Evolutionary conservation across 2,113 vertebrate genomes (phyloP), one percentile per base, ranked within the genome.

Genomic region (Heloderma charlesbogerti): DNA sequence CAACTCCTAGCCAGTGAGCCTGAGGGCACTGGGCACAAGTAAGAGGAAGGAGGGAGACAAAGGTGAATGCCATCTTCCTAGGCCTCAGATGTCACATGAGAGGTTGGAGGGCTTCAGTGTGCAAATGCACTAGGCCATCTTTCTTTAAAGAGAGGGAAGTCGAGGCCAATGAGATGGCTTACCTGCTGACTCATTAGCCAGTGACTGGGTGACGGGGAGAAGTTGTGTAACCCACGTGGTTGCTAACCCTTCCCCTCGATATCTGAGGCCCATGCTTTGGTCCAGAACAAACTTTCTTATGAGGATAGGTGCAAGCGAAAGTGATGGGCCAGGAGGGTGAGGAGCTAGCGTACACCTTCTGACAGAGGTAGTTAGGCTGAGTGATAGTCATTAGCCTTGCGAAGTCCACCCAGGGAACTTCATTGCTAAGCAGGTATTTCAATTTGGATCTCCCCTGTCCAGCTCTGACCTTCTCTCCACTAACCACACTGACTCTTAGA

Each of bases 401-500:
- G 27, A 51, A n/a, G 18, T 34, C 54, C 48, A 54, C 29, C 12
- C 43, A 48, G 25, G 45, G 13, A 86, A 86, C 29, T 60, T 37
- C 20, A 22, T 22, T 51, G 10, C 3, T 71, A 45, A 86, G 66
- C 67, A 72, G 34, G 48, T 48, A 57, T 74, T 86, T 54, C 9
- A 72, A n/a, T 18, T 4, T 2, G 27, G 1, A n/a, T 54, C 34
- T 54, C 8, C 45, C 25, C 81, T 83, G 31, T 89, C 66, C 83
- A 89, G 29, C 29, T 45, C 40, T 69, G 40, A n/a, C 29, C 3
- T 45, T 48, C 2, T 69, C 16, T 71, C 78, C n/a, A 92, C 92
- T 94, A 78, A 82, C 85, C 31, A 29, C 22, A 89, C 45, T 69
- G 82, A 80, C 69, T 93, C 60, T 94, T 85, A 40, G 69, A 87